phyloP scores from a whole-genome alignment of 2,888 invertebrate genomes.

The Uropetala carovei region DNA sequence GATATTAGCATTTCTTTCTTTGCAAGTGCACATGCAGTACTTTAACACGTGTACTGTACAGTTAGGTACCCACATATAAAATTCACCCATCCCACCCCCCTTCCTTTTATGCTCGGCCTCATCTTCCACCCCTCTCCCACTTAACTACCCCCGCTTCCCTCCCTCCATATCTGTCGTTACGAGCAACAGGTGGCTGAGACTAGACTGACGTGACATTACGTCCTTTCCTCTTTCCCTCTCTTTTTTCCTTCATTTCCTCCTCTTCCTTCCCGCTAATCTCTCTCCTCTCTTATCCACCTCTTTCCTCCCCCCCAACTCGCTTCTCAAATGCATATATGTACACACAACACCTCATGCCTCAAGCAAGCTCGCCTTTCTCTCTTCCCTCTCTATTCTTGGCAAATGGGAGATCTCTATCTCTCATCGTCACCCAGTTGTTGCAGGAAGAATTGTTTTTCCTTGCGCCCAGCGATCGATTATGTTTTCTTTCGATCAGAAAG shows the following conservation, averaged over 20 bases:
- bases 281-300: background rate
- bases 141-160: background rate
- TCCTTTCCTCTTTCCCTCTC: background rate
- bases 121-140: background rate
- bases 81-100: no score
- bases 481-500: background rate
- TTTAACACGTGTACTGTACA: no score
- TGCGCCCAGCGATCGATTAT: background rate
- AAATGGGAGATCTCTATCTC: background rate
- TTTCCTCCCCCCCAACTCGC: background rate
- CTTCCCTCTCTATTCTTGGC: background rate
- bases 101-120: no score
- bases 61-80: no score
- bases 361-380: background rate
- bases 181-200: constrained; percentile 52
- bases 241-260: background rate
- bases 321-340: background rate
- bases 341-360: background rate
- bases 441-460: background rate
- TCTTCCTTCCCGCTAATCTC: background rate
- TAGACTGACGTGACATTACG: constrained; percentile 22
- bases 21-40: no score
- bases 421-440: constrained; percentile 32
- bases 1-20: no score
- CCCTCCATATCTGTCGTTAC: constrained; percentile 27